These are phyloP conservation scores for Cepaea nemoralis DNA, from an alignment of 1,140 invertebrate species.

Conservation along the genomic window DNA sequence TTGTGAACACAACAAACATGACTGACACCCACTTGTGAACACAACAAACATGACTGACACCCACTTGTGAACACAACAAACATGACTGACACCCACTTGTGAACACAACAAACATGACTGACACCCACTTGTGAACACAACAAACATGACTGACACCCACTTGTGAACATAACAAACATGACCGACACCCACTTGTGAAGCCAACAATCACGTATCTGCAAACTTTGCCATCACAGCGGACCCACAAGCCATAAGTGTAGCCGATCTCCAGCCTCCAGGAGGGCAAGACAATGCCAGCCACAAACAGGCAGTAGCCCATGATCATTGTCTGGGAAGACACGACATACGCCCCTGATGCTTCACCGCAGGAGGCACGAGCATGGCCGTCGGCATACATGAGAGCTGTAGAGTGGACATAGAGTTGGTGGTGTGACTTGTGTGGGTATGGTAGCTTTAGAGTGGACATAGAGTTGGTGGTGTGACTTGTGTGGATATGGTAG, in stretches of 20 bases:
- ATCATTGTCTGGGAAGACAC: background rate
- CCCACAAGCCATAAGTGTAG: slow-evolving; percentile 11
- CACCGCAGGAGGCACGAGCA: too few species aligned
- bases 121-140: background rate
- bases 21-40: background rate
- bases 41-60: background rate
- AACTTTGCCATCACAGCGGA: background rate
- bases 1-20: background rate
- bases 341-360: background rate
- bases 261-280: slow-evolving; percentile 6
- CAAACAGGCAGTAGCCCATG: slow-evolving; percentile 1
- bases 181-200: background rate
- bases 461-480: too few species aligned
- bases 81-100: background rate
- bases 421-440: too few species aligned
- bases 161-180: background rate
- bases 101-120: background rate
- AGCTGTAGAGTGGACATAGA: too few species aligned
- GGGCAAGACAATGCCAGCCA: background rate
- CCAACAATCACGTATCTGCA: background rate
- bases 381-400: too few species aligned
- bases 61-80: background rate
- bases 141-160: background rate
- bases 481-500: too few species aligned
- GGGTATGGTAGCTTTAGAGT: too few species aligned